Conservation (phyloP, 1,140 invertebrate genomes). For the Drosophila nikananu region DNA sequence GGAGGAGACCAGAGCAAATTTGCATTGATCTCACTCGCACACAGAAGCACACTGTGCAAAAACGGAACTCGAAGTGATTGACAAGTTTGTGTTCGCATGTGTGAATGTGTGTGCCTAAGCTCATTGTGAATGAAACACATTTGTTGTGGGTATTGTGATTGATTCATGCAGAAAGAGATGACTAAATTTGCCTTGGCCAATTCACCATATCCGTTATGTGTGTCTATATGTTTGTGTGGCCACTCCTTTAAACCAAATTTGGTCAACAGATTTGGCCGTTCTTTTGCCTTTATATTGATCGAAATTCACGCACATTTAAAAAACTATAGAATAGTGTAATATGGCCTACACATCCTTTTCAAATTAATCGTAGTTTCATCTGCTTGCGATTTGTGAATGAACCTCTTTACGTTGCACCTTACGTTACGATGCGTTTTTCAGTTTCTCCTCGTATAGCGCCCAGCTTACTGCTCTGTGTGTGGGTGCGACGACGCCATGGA, state of each 20-base stretch:
- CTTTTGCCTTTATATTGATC: constrained; percentile 20
- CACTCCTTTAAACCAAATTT: constrained; percentile 44
- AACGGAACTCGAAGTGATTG: constrained; percentile 40
- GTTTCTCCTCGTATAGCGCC: constrained; percentile 5
- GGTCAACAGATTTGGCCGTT: constrained; percentile 27
- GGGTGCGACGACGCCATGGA: constrained; percentile 27
- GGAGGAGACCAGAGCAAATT: constrained; percentile 5
- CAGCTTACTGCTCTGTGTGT: constrained; percentile 11
- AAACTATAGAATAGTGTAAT: not conserved
- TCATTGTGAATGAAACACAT: constrained; percentile 32
- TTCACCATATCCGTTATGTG: constrained; percentile 37
- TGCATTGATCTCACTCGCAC: constrained; percentile 26
- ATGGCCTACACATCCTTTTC: not conserved
- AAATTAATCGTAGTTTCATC: constrained; percentile 6
- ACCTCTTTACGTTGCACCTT: constrained; percentile 23
- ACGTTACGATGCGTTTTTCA: constrained; percentile 19
- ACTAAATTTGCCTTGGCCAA: constrained; percentile 29
- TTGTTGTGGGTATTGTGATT: constrained; percentile 31
- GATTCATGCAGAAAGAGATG: constrained; percentile 45
- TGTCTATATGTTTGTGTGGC: constrained; percentile 13
- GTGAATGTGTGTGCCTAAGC: constrained; percentile 8
- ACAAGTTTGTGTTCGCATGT: constrained; percentile 14
- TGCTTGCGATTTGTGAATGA: constrained; percentile 42
- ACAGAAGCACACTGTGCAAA: constrained; percentile 2
- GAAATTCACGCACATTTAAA: not conserved